These are phyloP conservation scores for Neoarius graeffei DNA, from an alignment of 2,113 vertebrate genomes.

Conservation along the genomic window DNA sequence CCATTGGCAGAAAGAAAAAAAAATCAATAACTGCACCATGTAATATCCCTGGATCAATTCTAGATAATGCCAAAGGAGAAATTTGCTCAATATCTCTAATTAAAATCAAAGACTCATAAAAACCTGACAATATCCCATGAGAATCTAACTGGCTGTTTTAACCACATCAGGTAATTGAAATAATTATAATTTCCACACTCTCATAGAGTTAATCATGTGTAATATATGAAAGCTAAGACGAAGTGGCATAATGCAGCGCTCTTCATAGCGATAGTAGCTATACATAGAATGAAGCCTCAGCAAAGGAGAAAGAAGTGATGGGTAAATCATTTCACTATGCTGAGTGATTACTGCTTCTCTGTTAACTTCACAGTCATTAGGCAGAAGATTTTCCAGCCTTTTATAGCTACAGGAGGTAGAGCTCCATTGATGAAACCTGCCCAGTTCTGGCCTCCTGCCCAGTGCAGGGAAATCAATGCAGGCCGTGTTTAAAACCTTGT, in stretches of 20 bases:
- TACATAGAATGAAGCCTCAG: conserved; percentile 8
- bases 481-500: conserved; percentile 54
- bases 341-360: conserved; percentile 42
- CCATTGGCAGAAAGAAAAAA: conserved; percentile 19
- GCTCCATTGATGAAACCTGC: conserved; percentile 45
- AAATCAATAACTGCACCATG: conserved; percentile 57
- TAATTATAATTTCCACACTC: conserved; percentile 36
- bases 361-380: conserved; percentile 51
- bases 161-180: conserved; percentile 45
- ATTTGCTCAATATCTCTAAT: conserved; percentile 60
- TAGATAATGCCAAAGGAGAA: conserved; percentile 56
- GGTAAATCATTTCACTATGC: conserved; percentile 25
- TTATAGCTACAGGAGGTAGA: conserved; percentile 44
- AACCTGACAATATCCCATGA: conserved; percentile 62
- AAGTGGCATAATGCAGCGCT: not conserved
- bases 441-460: conserved; percentile 29
- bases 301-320: not conserved
- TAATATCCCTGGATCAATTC: conserved; percentile 57
- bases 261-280: conserved; percentile 13
- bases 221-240: conserved; percentile 10
- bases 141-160: conserved; percentile 56
- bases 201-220: not conserved
- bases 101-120: conserved; percentile 61
- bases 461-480: conserved; percentile 28
- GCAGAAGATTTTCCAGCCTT: conserved; percentile 43